phyloP scores from a whole-genome alignment of 2,113 vertebrate genomes.

The Lontra canadensis region DNA sequence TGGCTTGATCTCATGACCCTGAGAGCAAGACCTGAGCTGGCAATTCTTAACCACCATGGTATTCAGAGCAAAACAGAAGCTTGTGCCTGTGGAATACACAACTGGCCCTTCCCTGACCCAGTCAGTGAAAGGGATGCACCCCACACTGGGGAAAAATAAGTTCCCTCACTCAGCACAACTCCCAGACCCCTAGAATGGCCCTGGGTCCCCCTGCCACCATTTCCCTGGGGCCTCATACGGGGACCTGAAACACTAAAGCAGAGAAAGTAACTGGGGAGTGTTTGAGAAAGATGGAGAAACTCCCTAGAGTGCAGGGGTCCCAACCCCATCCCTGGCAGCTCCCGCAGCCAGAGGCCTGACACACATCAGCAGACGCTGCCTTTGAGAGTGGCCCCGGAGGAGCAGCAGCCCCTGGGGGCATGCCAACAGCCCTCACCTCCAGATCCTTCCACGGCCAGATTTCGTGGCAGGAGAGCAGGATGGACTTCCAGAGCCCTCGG shows the following conservation, averaged over 20 bases:
- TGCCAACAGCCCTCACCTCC: slow-evolving; percentile 22
- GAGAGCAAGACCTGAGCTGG: background rate
- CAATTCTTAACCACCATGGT: background rate
- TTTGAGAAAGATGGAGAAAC: background rate
- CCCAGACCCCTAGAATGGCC: too few relatives aligned
- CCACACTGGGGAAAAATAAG: background rate
- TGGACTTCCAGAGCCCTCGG: background rate
- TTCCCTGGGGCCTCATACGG: background rate
- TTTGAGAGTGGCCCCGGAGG: background rate
- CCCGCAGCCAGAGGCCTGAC: background rate
- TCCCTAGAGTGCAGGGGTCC: background rate
- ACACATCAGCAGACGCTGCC: background rate
- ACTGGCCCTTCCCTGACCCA: background rate
- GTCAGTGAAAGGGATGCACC: background rate
- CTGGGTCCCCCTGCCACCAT: background rate
- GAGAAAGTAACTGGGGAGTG: background rate
- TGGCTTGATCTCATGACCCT: background rate
- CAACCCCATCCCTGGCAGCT: background rate
- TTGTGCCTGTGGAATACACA: background rate
- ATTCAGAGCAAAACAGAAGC: background rate
- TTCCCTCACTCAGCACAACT: background rate
- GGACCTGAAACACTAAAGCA: too few relatives aligned
- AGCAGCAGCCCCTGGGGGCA: background rate
- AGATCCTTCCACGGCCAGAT: background rate
- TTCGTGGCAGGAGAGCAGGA: background rate